Percentiles rank a stretch among this genome's conserved stretches.
Evolutionary conservation across 2,113 vertebrate genomes (phyloP).

Genomic region (Gulo gulo): DNA sequence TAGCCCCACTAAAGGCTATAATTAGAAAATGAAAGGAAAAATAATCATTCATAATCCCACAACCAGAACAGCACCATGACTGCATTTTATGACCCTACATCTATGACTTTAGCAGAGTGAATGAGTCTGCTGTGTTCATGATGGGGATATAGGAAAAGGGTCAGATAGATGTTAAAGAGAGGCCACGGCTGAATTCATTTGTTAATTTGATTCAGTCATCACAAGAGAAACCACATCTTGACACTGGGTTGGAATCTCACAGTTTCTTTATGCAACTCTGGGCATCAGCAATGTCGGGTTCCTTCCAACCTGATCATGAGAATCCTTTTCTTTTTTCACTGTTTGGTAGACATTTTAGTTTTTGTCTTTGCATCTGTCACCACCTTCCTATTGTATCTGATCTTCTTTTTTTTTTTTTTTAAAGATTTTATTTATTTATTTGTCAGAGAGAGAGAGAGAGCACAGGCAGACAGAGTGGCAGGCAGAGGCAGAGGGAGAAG

Average conservation of each 20-base stretch:
- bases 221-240: neutral
- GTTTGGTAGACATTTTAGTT: neutral
- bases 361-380: neutral
- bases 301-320: neutral
- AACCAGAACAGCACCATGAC: neutral
- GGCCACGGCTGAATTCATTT: neutral
- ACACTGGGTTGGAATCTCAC: neutral
- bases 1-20: neutral
- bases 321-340: neutral
- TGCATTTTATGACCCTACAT: neutral
- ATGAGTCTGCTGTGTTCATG: neutral
- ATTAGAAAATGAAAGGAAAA: constrained; percentile 52
- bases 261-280: neutral
- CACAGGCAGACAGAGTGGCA: too few species aligned
- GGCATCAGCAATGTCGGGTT: too few species aligned
- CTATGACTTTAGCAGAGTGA: neutral
- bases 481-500: too few species aligned
- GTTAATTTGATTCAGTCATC: neutral
- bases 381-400: neutral
- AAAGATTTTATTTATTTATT: too few species aligned
- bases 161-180: neutral
- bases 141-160: neutral
- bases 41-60: neutral
- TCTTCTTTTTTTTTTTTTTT: neutral
- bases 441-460: too few species aligned